Percentiles rank a stretch among this genome's conserved stretches.
Evolutionary conservation across 2,113 vertebrate genomes (phyloP).

Genomic region (Grammomys dolichurus): DNA sequence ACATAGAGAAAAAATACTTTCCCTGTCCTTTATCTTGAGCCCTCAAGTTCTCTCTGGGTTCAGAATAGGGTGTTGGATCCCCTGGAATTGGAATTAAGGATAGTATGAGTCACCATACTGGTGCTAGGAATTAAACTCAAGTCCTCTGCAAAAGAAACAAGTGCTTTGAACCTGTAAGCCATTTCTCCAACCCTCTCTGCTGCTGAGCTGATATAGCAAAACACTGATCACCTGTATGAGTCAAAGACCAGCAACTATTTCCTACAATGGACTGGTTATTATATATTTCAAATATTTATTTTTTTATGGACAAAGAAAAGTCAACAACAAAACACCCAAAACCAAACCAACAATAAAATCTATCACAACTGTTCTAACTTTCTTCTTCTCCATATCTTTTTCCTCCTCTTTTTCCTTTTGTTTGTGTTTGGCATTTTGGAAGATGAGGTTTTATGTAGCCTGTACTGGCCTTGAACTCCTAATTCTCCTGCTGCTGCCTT

Average conservation of each 20-base stretch:
- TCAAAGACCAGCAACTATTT: background rate
- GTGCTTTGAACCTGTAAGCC: background rate
- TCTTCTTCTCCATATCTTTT: background rate
- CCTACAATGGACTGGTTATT: background rate
- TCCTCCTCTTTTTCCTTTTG: background rate
- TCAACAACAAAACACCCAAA: no score
- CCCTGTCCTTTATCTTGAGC: background rate
- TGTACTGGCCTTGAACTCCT: background rate
- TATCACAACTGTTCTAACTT: background rate
- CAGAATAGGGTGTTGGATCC: background rate
- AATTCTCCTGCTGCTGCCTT: background rate
- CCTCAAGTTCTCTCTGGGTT: background rate
- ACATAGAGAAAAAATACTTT: slow-evolving; percentile 14
- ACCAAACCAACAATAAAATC: no score
- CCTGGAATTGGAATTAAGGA: background rate
- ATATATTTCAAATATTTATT: background rate
- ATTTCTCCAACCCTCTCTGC: background rate
- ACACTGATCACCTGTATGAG: background rate
- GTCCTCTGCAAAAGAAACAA: background rate
- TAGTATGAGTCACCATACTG: background rate
- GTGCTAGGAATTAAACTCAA: background rate
- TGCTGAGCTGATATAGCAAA: background rate
- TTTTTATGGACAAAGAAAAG: background rate
- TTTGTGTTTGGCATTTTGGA: background rate
- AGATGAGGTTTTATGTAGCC: background rate